Conservation (phyloP, 2,888 invertebrate genomes). For the Drosophila monieri region DNA sequence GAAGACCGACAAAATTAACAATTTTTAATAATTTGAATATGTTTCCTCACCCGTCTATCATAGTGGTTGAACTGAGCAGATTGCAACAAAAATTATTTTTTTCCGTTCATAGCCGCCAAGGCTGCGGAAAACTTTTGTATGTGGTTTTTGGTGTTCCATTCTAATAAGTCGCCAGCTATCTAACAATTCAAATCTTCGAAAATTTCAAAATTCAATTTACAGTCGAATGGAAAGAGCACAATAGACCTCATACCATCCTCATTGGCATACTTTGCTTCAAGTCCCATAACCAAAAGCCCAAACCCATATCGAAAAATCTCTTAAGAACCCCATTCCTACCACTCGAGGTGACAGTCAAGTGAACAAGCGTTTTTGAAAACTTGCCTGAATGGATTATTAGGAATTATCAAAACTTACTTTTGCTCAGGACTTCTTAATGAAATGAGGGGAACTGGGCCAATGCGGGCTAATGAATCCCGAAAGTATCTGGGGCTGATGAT, state of each 20-base stretch:
- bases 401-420: conserved; percentile 81
- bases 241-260: conserved; percentile 48
- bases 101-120: conserved; percentile 5
- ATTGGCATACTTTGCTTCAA: conserved; percentile 3
- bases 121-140: conserved; percentile 62
- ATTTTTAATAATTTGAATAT: too few relatives aligned
- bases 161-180: conserved; percentile 61
- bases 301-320: background rate
- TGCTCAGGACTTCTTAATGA: conserved; percentile 58
- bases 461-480: conserved; percentile 56
- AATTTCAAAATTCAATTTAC: conserved; percentile 76
- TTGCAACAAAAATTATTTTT: background rate
- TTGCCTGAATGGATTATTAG: conserved; percentile 80
- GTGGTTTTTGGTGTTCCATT: conserved; percentile 38
- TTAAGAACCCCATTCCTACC: conserved; percentile 8
- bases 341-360: conserved; percentile 61
- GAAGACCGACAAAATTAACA: too few relatives aligned
- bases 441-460: conserved; percentile 40
- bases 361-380: conserved; percentile 74
- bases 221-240: conserved; percentile 48
- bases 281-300: conserved; percentile 14
- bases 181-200: conserved; percentile 65
- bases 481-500: conserved; percentile 5
- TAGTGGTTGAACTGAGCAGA: background rate
- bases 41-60: background rate